Percentiles rank a stretch among this genome's conserved stretches.
phyloP scores from a whole-genome alignment of 2,888 invertebrate species.

The Nymphalis c-album region DNA sequence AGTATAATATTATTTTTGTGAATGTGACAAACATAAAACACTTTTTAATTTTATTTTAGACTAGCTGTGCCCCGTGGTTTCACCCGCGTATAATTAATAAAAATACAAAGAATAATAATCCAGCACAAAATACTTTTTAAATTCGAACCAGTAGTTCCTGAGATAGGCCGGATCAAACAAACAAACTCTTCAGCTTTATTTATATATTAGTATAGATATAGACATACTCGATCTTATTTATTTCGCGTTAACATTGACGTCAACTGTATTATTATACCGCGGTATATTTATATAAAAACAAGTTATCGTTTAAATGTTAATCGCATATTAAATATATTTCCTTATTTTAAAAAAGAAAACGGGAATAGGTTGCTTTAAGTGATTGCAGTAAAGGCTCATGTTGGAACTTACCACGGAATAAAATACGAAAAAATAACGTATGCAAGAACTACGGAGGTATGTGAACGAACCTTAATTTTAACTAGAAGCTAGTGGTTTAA shows the following conservation, averaged over 20 bases:
- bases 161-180: too few species aligned
- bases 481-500: neutral
- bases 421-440: neutral
- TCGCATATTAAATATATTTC: slow-evolving; percentile 6
- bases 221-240: neutral
- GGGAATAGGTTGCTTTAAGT: slow-evolving; percentile 15
- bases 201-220: too few species aligned
- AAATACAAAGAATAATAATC: too few species aligned
- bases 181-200: too few species aligned
- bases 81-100: too few species aligned
- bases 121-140: too few species aligned
- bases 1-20: neutral
- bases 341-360: slow-evolving; percentile 1
- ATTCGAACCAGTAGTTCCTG: too few species aligned
- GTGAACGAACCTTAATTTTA: neutral
- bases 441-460: neutral
- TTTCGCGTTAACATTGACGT: neutral
- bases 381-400: slow-evolving; percentile 18
- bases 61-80: too few species aligned
- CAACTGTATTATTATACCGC: slow-evolving; percentile 1
- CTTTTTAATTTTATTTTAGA: neutral
- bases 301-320: slow-evolving; percentile 10
- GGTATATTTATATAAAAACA: slow-evolving; percentile 10
- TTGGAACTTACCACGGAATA: slow-evolving; percentile 2
- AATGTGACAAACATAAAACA: neutral